These are phyloP conservation scores for Dromius quadrimaculatus DNA, from an alignment of 2,888 invertebrate genomes.

Conservation along the genomic window DNA sequence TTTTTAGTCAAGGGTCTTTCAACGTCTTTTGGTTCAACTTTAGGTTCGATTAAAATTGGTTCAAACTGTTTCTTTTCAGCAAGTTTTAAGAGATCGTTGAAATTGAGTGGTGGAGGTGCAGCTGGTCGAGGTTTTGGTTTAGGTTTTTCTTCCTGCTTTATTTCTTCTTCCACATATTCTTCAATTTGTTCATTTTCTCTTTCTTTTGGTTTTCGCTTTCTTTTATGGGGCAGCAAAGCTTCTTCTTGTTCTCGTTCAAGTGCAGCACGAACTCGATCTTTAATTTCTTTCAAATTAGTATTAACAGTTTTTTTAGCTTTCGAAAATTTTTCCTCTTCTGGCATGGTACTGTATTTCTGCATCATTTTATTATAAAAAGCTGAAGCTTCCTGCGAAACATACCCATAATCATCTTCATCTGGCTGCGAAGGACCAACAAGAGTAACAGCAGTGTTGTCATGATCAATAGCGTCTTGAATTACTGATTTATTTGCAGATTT, in stretches of 20 bases:
- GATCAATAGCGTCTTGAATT: constrained; percentile 83
- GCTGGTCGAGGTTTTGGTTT: constrained; percentile 73
- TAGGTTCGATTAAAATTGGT: constrained; percentile 75
- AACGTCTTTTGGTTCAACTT: constrained; percentile 68
- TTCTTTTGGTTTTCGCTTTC: constrained; percentile 69
- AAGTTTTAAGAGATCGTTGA: constrained; percentile 81
- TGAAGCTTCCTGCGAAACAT: constrained; percentile 86
- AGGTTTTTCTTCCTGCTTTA: constrained; percentile 61
- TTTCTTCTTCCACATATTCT: constrained; percentile 63
- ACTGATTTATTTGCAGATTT: constrained; percentile 92
- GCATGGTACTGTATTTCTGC: constrained; percentile 82
- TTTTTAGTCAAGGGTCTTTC: constrained; percentile 85
- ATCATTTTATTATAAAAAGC: constrained; percentile 87
- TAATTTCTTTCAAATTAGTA: constrained; percentile 71
- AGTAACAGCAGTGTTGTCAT: constrained; percentile 81
- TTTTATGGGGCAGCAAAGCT: constrained; percentile 76
- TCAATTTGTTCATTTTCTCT: constrained; percentile 60
- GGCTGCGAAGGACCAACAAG: constrained; percentile 82
- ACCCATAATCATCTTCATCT: constrained; percentile 93
- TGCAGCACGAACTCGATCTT: constrained; percentile 83
- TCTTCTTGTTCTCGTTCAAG: constrained; percentile 79
- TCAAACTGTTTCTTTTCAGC: constrained; percentile 88
- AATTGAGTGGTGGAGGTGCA: constrained; percentile 82
- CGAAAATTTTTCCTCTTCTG: constrained; percentile 77
- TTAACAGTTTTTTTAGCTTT: constrained; percentile 69